Evolutionary conservation across 1,140 invertebrate genomes (phyloP).

Genomic region (Oryctes rhinoceros): DNA sequence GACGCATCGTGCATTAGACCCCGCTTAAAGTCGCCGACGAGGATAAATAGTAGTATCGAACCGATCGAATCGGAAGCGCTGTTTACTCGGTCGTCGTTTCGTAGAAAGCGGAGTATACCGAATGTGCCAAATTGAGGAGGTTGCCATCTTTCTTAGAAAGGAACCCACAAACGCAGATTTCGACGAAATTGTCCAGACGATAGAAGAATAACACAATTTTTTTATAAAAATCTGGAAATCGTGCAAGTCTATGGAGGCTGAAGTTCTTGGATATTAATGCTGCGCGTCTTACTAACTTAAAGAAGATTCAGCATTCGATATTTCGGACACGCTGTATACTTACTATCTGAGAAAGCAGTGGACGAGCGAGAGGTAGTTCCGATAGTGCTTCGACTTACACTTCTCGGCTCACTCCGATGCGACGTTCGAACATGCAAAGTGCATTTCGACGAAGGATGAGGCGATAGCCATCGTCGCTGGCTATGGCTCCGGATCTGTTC

Average conservation of each 20-base stretch:
- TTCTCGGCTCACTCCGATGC: constrained; percentile 14
- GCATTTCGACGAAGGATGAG: constrained; percentile 45
- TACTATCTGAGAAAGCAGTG: no score
- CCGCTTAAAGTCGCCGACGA: constrained; percentile 11
- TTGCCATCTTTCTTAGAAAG: no score
- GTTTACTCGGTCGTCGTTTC: neutral
- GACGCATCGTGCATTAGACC: constrained; percentile 8
- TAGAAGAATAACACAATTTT: no score
- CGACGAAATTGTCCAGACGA: no score
- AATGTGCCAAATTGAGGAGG: neutral
- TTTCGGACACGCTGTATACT: no score
- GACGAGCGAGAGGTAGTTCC: neutral
- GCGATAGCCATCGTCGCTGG: neutral
- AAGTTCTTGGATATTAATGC: no score
- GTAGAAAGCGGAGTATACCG: neutral
- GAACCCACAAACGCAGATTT: no score
- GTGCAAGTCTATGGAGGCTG: no score
- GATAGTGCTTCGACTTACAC: neutral
- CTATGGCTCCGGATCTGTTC: neutral
- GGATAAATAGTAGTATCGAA: neutral
- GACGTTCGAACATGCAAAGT: constrained; percentile 49
- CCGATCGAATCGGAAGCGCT: neutral
- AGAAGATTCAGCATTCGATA: no score
- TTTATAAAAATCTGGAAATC: no score
- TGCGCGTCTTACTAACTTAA: no score